phyloP scores from a whole-genome alignment of 2,113 vertebrate species.

The Trematomus loennbergii region DNA sequence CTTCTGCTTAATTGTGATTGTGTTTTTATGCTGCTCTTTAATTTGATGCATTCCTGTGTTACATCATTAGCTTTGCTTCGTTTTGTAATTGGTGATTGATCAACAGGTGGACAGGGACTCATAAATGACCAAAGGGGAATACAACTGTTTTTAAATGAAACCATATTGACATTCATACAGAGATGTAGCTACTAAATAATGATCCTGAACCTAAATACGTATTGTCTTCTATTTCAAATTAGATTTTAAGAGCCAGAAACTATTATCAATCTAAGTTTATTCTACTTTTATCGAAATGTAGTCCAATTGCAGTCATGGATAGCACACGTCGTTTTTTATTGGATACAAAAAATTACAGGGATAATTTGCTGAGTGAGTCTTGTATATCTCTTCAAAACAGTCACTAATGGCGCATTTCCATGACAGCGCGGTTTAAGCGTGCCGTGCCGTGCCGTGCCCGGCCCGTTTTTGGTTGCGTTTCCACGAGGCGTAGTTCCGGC shows the following conservation, averaged over 20 bases:
- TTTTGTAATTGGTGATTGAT: conserved; percentile 35
- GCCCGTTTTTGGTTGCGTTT: no score
- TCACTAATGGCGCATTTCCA: no score
- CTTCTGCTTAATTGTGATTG: conserved; percentile 22
- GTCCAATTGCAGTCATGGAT: no score
- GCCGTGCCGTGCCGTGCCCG: no score
- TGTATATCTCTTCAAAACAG: no score
- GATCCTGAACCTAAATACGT: no score
- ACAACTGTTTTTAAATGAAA: neutral
- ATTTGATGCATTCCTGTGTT: conserved; percentile 35
- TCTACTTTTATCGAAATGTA: no score
- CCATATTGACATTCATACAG: neutral
- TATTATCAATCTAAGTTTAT: neutral
- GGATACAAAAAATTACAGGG: no score
- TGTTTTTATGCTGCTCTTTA: conserved; percentile 34
- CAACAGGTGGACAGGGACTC: conserved; percentile 47
- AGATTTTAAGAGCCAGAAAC: neutral
- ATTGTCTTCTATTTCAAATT: neutral
- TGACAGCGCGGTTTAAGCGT: no score
- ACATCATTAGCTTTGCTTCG: conserved; percentile 55
- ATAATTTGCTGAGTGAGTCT: no score
- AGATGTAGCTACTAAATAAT: neutral
- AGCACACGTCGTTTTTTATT: no score
- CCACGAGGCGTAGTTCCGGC: no score
- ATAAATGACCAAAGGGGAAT: neutral